Percentiles rank a stretch among this genome's conserved stretches.
phyloP scores from a whole-genome alignment of 2,113 vertebrate species.

The Capreolus pygargus region DNA sequence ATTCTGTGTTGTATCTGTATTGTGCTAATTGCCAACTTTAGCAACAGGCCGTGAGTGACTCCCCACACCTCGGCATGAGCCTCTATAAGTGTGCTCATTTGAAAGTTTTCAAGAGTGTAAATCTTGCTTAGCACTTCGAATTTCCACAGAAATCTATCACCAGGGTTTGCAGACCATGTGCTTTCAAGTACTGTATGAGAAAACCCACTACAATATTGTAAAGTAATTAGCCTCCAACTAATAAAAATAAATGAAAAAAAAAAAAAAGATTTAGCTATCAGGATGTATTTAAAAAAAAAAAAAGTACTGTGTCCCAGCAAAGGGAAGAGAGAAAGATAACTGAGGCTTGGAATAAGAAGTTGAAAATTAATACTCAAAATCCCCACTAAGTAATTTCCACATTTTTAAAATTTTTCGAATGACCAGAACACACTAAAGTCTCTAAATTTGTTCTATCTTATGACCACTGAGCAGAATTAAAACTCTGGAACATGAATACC shows the following conservation, averaged over 20 bases:
- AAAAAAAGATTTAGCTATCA: too few species aligned
- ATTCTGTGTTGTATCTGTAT: background rate
- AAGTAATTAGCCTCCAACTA: too few species aligned
- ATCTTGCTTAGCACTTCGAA: background rate
- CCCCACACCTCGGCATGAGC: background rate
- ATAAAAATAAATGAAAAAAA: too few species aligned
- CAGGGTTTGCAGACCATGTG: background rate
- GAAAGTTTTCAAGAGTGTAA: background rate
- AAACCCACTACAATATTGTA: too few species aligned
- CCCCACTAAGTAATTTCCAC: background rate
- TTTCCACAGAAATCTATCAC: background rate
- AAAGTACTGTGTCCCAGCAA: background rate
- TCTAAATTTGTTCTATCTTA: background rate
- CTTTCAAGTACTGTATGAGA: background rate
- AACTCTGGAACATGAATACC: background rate
- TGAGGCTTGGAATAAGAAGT: background rate
- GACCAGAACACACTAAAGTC: background rate
- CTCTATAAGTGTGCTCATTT: background rate
- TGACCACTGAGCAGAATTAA: background rate
- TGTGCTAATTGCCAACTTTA: background rate
- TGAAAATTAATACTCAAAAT: conserved; percentile 37
- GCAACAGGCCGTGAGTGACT: background rate
- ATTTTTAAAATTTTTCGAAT: background rate
- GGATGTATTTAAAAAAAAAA: too few species aligned
- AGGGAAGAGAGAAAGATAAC: background rate